Conservation (phyloP, 2,113 vertebrate species). For the Hipposideros armiger region DNA sequence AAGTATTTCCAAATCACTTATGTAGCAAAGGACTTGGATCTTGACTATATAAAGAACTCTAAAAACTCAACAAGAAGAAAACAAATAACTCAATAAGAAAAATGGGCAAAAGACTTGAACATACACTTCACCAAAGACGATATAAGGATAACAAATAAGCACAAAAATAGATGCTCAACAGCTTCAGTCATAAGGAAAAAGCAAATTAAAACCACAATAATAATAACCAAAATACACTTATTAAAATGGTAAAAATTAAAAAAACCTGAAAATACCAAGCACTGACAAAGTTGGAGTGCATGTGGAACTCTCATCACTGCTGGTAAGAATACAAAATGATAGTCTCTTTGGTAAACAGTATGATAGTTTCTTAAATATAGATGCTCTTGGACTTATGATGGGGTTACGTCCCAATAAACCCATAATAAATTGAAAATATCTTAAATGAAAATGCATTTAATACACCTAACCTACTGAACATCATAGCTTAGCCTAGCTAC, state of each 20-base stretch:
- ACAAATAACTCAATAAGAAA: background rate
- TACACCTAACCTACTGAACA: background rate
- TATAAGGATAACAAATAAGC: background rate
- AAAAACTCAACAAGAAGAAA: background rate
- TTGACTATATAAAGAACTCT: slow-evolving; percentile 10
- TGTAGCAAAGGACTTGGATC: background rate
- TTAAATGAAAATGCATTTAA: background rate
- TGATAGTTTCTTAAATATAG: background rate
- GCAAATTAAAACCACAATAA: slow-evolving; percentile 18
- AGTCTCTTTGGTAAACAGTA: background rate
- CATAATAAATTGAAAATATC: background rate
- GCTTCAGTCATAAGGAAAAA: slow-evolving; percentile 19
- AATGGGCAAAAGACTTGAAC: background rate
- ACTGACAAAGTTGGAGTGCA: background rate
- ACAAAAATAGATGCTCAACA: background rate
- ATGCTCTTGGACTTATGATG: background rate
- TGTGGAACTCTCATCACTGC: background rate
- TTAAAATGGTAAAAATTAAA: slow-evolving; percentile 11
- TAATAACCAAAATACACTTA: background rate
- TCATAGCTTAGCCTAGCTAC: background rate
- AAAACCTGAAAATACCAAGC: background rate
- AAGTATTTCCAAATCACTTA: background rate
- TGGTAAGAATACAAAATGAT: slow-evolving; percentile 5
- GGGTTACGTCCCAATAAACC: background rate
- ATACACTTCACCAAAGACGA: background rate